These are phyloP conservation scores for Phalloptychus januarius DNA, from an alignment of 2,797 vertebrate genomes.

Conservation along the genomic window DNA sequence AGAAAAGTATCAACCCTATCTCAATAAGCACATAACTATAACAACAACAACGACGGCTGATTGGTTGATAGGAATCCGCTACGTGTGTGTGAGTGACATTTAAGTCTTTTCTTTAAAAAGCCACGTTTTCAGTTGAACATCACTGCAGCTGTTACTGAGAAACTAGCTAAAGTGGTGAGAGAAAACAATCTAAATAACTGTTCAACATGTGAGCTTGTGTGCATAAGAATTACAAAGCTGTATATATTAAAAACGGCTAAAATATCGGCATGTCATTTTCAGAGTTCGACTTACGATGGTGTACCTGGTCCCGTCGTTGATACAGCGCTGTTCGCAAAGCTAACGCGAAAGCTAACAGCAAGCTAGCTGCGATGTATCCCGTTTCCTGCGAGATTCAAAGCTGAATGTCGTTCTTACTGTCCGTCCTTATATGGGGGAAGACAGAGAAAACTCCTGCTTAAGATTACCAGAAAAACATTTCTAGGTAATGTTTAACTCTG, in stretches of 20 bases:
- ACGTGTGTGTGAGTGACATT: too few relatives aligned
- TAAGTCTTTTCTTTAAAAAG: conserved; percentile 1
- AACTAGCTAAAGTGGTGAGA: conserved; percentile 10
- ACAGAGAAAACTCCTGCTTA: conserved; percentile 16
- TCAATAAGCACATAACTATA: accelerated
- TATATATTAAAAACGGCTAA: background rate
- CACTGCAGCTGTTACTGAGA: conserved; percentile 35
- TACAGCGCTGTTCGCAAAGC: conserved; percentile 50
- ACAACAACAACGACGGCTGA: too few relatives aligned
- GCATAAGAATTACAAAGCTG: background rate
- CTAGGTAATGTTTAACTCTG: background rate
- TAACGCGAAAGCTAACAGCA: conserved; percentile 64
- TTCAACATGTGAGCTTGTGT: background rate
- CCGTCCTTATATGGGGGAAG: conserved; percentile 24
- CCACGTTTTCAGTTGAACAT: conserved; percentile 28
- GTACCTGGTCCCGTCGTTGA: conserved; percentile 56
- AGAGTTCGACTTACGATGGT: conserved; percentile 70
- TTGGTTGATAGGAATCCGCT: background rate
- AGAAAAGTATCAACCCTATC: background rate
- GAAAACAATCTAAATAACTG: background rate
- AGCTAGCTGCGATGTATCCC: conserved; percentile 70
- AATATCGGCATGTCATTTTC: background rate
- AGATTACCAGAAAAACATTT: conserved; percentile 32
- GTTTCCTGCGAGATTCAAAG: conserved; percentile 39
- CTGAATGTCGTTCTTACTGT: conserved; percentile 27